Evolutionary conservation across 2,113 vertebrate genomes (phyloP).

Genomic region (Plectropomus leopardus): DNA sequence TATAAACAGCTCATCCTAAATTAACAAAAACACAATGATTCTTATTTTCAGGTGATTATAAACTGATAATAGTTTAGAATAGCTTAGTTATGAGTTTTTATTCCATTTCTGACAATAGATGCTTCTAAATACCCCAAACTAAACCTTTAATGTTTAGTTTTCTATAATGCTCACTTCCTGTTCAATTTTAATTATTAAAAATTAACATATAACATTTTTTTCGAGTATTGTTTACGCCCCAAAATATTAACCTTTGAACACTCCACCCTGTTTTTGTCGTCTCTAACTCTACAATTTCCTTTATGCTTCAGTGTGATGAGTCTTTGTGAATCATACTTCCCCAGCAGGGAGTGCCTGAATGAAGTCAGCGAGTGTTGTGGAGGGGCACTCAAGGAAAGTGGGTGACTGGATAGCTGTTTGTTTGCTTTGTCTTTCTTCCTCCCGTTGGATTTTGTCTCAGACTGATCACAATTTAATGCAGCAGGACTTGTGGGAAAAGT

Average conservation of each 20-base stretch:
- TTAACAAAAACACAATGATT: too few species aligned
- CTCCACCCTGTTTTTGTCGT: background rate
- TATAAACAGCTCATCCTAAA: too few species aligned
- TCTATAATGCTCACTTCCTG: too few species aligned
- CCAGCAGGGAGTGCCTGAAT: conserved; percentile 40
- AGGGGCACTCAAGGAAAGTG: conserved; percentile 42
- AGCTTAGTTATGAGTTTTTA: too few species aligned
- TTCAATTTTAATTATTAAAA: background rate
- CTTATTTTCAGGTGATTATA: too few species aligned
- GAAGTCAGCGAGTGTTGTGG: conserved; percentile 26
- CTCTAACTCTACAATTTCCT: background rate
- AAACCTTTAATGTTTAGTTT: too few species aligned
- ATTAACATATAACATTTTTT: background rate
- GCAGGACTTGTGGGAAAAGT: conserved; percentile 56
- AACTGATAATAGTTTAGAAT: too few species aligned
- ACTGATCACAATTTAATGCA: conserved; percentile 57
- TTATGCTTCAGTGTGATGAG: conserved; percentile 6
- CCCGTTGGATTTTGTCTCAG: conserved; percentile 33
- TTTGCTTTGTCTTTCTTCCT: conserved; percentile 48
- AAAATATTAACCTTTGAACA: background rate
- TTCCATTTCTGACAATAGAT: too few species aligned
- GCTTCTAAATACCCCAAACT: too few species aligned
- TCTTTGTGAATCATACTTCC: conserved; percentile 50
- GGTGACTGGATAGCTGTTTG: conserved; percentile 49
- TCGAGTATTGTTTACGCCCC: background rate